Conservation (phyloP, 1,140 invertebrate genomes). For the Goniozus legneri region DNA sequence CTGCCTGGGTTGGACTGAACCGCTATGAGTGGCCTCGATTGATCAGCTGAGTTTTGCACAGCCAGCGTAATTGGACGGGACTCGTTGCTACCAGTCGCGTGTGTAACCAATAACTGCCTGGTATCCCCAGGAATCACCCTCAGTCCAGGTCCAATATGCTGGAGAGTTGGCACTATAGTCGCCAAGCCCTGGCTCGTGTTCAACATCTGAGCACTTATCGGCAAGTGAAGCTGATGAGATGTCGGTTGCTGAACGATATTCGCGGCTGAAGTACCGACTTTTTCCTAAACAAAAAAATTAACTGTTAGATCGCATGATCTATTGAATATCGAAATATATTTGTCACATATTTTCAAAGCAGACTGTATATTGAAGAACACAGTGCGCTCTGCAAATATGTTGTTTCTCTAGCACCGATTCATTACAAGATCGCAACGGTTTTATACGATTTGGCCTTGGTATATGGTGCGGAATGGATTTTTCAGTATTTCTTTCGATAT, state of each 20-base stretch:
- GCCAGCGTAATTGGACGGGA: conserved; percentile 38
- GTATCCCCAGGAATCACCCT: conserved; percentile 49
- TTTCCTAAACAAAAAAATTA: conserved; percentile 29
- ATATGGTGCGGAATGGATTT: neutral
- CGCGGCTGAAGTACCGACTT: conserved; percentile 32
- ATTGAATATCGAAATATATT: neutral
- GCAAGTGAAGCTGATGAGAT: conserved; percentile 47
- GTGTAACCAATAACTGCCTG: conserved; percentile 45
- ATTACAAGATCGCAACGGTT: conserved; percentile 21
- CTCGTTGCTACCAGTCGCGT: conserved; percentile 43
- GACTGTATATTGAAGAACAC: neutral
- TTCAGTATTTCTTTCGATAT: no score
- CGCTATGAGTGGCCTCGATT: conserved; percentile 40
- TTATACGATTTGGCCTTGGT: conserved; percentile 7
- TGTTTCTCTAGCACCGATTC: conserved; percentile 22
- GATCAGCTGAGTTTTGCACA: conserved; percentile 37
- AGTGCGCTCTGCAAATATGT: conserved; percentile 12
- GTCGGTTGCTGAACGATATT: conserved; percentile 35
- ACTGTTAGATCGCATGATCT: no score
- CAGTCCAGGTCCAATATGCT: conserved; percentile 44
- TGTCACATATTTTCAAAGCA: conserved; percentile 20
- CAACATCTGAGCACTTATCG: conserved; percentile 50
- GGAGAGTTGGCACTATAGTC: conserved; percentile 48
- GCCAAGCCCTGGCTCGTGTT: conserved; percentile 47
- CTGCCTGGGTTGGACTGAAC: conserved; percentile 42